Conservation (phyloP, 2,113 vertebrate species). For the Felis catus region F.catus_Fca126_mat1.0 CM031417.1:76288501-76289000, state of each 20-base stretch:
- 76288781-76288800: conserved; percentile 64
- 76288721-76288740: conserved; percentile 5
- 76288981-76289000: not conserved
- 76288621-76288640: not conserved
- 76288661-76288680: not conserved
- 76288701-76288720: not conserved
- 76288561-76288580: conserved; percentile 12
- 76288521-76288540: not conserved
- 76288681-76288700: not conserved
- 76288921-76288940: conserved; percentile 39
- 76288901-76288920: conserved; percentile 71
- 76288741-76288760: conserved; percentile 52
- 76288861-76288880: conserved; percentile 70
- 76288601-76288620: not conserved
- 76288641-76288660: not conserved
- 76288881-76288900: conserved; percentile 79
- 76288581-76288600: not conserved
- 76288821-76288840: conserved; percentile 68
- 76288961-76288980: conserved; percentile 40
- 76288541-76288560: not conserved
- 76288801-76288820: conserved; percentile 73
- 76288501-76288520: not conserved
- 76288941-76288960: not conserved
- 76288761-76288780: conserved; percentile 53
- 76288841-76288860: conserved; percentile 70